These are phyloP conservation scores for Mormyrus hasselquistii DNA, from an alignment of 2,797 vertebrate genomes.

Conservation along the genomic window DNA sequence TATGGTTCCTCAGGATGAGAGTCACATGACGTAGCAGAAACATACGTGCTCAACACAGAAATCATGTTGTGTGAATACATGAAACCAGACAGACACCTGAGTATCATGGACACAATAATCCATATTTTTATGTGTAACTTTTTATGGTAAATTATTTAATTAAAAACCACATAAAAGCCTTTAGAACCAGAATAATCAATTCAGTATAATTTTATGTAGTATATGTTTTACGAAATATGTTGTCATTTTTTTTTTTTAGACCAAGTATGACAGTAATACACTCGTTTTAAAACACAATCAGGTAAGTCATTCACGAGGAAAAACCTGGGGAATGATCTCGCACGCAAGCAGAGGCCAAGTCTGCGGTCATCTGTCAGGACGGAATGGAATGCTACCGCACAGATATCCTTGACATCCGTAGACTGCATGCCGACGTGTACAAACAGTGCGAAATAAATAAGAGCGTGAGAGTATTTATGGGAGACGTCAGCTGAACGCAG, in stretches of 20 bases:
- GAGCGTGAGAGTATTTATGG: conserved; percentile 15
- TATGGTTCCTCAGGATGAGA: neutral
- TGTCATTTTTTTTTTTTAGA: neutral
- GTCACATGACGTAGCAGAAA: neutral
- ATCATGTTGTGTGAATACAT: neutral
- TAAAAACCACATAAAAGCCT: neutral
- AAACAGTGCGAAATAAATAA: conserved; percentile 12
- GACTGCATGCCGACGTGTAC: neutral
- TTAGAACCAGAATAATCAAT: neutral
- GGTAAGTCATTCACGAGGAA: neutral
- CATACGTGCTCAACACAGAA: neutral
- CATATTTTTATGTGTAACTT: neutral
- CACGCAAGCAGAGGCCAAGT: neutral
- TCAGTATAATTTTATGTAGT: neutral
- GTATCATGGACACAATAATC: neutral
- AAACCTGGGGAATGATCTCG: neutral
- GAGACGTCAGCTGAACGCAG: conserved; percentile 43
- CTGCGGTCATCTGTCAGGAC: neutral
- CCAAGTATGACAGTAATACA: neutral
- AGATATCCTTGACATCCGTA: neutral
- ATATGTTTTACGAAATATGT: neutral
- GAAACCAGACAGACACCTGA: neutral
- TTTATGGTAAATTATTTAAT: neutral
- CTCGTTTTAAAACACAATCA: neutral
- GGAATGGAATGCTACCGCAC: neutral